phyloP scores from a whole-genome alignment of 2,888 invertebrate genomes.

The Melipona bicolor region DNA sequence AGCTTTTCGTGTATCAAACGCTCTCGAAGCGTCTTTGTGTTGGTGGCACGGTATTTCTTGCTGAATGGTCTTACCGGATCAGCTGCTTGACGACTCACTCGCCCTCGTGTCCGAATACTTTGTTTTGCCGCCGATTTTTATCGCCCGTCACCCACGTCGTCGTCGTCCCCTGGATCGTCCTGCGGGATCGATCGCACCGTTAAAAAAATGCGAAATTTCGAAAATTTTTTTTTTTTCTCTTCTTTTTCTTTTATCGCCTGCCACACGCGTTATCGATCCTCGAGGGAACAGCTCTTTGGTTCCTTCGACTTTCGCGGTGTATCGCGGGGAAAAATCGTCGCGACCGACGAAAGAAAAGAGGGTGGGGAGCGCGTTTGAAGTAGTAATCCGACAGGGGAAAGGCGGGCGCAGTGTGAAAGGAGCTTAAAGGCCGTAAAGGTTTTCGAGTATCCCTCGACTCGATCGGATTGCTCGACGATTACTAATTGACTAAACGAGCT shows the following conservation, averaged over 20 bases:
- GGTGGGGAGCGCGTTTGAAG: not conserved
- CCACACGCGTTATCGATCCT: no score
- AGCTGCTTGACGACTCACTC: constrained; percentile 62
- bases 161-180: no score
- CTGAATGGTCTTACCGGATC: constrained; percentile 50
- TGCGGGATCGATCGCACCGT: no score
- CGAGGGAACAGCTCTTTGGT: no score
- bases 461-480: constrained; percentile 69
- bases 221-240: no score
- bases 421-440: constrained; percentile 43
- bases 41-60: constrained; percentile 52
- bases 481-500: constrained; percentile 82
- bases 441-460: constrained; percentile 62
- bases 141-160: not conserved
- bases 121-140: constrained; percentile 15
- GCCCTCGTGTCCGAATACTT: constrained; percentile 22
- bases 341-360: no score
- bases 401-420: constrained; percentile 36
- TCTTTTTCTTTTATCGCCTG: no score
- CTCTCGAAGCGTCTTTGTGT: constrained; percentile 45
- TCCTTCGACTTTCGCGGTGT: no score
- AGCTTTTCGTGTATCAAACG: constrained; percentile 68
- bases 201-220: no score
- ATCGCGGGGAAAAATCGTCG: no score
- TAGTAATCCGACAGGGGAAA: not conserved